Conservation (phyloP, 2,797 vertebrate species). For the Anomalospiza imberbis region DNA sequence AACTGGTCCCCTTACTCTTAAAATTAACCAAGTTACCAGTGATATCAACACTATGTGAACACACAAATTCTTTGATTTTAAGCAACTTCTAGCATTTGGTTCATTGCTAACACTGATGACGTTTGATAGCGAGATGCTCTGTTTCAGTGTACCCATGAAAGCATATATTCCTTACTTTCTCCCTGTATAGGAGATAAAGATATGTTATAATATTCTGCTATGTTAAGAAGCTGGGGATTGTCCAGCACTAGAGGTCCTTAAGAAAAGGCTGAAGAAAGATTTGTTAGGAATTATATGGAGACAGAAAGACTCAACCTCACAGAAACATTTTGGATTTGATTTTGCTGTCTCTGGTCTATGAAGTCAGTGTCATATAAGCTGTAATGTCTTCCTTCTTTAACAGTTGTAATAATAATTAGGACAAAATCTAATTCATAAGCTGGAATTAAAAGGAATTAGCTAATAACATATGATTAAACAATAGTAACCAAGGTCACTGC, state of each 20-base stretch:
- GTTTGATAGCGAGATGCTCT: not conserved
- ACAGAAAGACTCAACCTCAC: not conserved
- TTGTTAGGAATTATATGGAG: not conserved
- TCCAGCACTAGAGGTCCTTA: not conserved
- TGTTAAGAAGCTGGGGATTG: not conserved
- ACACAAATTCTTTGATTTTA: not conserved
- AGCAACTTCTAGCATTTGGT: not conserved
- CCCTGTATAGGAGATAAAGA: not conserved
- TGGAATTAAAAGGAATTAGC: constrained; percentile 44
- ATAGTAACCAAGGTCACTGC: constrained; percentile 53
- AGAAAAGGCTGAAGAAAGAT: not conserved
- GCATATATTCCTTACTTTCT: not conserved
- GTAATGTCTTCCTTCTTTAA: not conserved
- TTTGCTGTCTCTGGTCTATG: not conserved
- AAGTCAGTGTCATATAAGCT: not conserved
- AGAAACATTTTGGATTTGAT: not conserved
- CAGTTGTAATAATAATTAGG: constrained; percentile 11
- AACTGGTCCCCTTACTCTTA: not conserved
- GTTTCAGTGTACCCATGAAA: not conserved
- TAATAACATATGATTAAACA: constrained; percentile 49
- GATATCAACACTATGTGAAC: not conserved
- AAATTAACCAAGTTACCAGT: not conserved
- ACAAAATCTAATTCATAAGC: constrained; percentile 12
- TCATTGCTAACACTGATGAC: not conserved
- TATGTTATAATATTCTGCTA: not conserved